Percentiles rank a stretch among this genome's conserved stretches.
phyloP scores from a whole-genome alignment of 2,113 vertebrate genomes.

The Cavia aperea region DNA sequence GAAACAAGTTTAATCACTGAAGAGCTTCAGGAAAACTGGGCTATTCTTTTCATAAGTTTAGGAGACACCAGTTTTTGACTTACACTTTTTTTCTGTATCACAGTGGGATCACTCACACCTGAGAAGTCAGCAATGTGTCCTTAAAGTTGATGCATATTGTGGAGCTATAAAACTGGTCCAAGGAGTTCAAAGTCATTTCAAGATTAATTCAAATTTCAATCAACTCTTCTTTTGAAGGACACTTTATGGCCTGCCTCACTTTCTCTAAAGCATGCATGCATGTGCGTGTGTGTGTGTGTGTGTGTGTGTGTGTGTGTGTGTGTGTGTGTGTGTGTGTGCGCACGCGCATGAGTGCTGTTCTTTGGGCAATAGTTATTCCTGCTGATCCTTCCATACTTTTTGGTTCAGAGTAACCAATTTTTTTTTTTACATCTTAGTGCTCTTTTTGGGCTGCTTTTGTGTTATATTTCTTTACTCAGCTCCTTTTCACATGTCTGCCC shows the following conservation, averaged over 20 bases:
- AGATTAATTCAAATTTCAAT: slow-evolving; percentile 1
- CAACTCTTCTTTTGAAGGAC: background rate
- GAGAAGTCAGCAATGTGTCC: background rate
- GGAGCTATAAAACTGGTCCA: background rate
- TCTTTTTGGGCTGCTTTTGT: background rate
- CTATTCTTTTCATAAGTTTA: background rate
- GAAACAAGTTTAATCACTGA: background rate
- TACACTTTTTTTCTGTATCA: background rate
- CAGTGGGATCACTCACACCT: background rate
- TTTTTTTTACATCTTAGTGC: background rate
- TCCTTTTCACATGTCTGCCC: background rate
- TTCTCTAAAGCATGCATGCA: background rate
- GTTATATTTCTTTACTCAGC: background rate
- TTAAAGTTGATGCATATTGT: background rate
- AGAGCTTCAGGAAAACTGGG: background rate
- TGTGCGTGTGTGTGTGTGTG: background rate
- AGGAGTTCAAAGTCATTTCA: background rate
- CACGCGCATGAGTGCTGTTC: too few species aligned
- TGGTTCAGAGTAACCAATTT: background rate
- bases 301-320: background rate
- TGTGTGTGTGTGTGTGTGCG: background rate
- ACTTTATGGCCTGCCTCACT: background rate
- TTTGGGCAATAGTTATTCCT: background rate
- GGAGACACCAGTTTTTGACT: background rate
- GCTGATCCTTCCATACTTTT: background rate